A percentile compares a stretch with the other conserved stretches of the same genome.
Evolutionary conservation across 2,888 invertebrate genomes (phyloP).

Genomic region (Nycteola revayana): DNA sequence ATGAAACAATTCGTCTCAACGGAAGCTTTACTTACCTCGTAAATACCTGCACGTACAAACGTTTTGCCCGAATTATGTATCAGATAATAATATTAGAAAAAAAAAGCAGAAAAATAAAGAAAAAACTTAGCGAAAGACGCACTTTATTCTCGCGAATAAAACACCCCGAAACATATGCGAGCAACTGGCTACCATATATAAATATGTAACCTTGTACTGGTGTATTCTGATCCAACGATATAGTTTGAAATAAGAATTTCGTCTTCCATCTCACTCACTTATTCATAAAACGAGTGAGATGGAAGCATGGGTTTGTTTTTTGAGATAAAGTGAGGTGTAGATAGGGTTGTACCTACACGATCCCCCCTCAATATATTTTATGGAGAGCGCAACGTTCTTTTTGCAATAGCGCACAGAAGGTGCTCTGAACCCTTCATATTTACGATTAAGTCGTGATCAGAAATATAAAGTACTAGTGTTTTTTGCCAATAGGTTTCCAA

Average conservation of each 20-base stretch:
- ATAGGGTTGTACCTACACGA: slow-evolving; percentile 10
- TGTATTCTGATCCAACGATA: slow-evolving; percentile 12
- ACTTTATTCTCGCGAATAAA: slow-evolving; percentile 70
- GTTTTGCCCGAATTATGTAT: slow-evolving; percentile 34
- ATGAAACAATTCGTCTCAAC: slow-evolving; percentile 30
- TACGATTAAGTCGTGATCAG: slow-evolving; percentile 81
- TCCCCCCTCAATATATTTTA: slow-evolving; percentile 73
- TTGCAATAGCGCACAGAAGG: slow-evolving; percentile 80
- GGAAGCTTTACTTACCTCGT: slow-evolving; percentile 34
- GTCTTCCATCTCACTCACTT: slow-evolving; percentile 20
- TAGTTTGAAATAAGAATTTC: not conserved
- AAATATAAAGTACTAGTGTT: slow-evolving; percentile 74
- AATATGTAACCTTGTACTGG: slow-evolving; percentile 53
- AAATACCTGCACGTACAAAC: slow-evolving; percentile 36
- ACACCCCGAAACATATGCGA: slow-evolving; percentile 70
- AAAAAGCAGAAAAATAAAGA: slow-evolving; percentile 37
- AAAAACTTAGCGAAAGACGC: slow-evolving; percentile 44
- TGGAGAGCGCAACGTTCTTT: slow-evolving; percentile 76
- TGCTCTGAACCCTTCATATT: slow-evolving; percentile 79
- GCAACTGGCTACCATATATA: slow-evolving; percentile 60
- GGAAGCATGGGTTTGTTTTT: slow-evolving; percentile 7
- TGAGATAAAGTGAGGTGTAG: not conserved
- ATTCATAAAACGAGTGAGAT: slow-evolving; percentile 20
- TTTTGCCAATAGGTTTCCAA: slow-evolving; percentile 68
- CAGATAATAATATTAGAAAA: slow-evolving; percentile 42